A percentile compares a stretch with the other conserved stretches of the same genome.
Evolutionary conservation across 2,113 vertebrate species (phyloP).

Genomic region (Alligator sinensis): DNA sequence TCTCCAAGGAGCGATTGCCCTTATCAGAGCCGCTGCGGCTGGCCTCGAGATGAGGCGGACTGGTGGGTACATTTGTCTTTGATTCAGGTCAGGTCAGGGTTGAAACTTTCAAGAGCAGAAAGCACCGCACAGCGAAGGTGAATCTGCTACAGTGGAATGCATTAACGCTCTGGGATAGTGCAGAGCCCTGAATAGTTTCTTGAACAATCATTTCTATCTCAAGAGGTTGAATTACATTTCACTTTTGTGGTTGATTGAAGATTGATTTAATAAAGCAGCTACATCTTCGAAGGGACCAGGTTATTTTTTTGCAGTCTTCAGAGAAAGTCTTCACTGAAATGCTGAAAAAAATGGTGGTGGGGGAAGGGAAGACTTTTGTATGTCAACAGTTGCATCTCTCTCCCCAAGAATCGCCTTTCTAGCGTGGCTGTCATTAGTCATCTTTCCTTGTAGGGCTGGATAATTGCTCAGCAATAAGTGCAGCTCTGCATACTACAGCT

Average conservation of each 20-base stretch:
- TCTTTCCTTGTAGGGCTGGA: neutral
- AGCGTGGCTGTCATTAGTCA: neutral
- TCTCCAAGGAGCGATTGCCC: accelerated
- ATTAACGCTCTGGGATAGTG: accelerated
- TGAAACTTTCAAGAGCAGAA: neutral
- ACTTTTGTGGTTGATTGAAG: neutral
- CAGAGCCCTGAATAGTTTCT: neutral
- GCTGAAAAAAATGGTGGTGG: accelerated
- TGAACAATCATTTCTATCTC: neutral
- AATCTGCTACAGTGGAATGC: neutral
- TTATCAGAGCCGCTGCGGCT: neutral
- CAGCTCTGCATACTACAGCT: neutral
- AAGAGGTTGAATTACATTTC: neutral
- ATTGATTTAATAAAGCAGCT: neutral
- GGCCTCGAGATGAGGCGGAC: neutral
- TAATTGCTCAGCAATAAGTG: neutral
- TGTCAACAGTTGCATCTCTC: neutral
- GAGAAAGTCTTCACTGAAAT: neutral
- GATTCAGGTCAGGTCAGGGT: neutral
- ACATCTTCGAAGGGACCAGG: neutral
- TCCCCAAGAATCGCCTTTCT: neutral
- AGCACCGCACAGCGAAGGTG: neutral
- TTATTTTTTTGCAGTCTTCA: neutral
- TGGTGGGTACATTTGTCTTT: neutral
- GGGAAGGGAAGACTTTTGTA: accelerated